phyloP scores from a whole-genome alignment of 2,797 vertebrate genomes.

The Hemitrygon akajei region DNA sequence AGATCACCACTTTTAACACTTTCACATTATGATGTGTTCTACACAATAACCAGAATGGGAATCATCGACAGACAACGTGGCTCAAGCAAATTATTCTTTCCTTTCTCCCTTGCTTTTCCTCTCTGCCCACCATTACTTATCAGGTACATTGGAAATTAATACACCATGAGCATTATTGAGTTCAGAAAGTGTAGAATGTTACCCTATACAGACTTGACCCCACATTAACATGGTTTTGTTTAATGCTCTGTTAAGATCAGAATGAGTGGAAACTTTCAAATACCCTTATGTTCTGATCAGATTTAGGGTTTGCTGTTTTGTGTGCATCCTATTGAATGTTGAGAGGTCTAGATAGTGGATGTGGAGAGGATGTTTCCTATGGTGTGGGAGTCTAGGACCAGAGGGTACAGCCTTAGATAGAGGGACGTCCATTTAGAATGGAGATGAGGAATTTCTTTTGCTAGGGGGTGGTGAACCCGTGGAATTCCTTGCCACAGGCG shows the following conservation, averaged over 20 bases:
- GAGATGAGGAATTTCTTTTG: no score
- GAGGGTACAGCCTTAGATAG: no score
- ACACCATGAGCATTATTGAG: neutral
- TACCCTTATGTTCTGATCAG: neutral
- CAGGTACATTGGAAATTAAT: neutral
- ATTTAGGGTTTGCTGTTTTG: neutral
- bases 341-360: no score
- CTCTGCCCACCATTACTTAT: neutral
- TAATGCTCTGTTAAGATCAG: neutral
- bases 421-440: no score
- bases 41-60: neutral
- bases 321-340: no score
- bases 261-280: neutral
- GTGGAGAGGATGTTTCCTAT: no score
- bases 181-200: neutral
- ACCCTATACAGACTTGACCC: neutral
- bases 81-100: neutral
- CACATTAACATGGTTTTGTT: neutral
- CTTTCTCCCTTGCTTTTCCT: neutral
- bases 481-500: no score
- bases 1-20: neutral
- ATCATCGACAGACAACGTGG: neutral
- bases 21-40: neutral
- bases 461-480: no score
- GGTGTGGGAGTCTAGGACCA: no score